These are phyloP conservation scores for Tachystola acroxantha DNA, from an alignment of 2,888 invertebrate genomes.

Conservation along the genomic window DNA sequence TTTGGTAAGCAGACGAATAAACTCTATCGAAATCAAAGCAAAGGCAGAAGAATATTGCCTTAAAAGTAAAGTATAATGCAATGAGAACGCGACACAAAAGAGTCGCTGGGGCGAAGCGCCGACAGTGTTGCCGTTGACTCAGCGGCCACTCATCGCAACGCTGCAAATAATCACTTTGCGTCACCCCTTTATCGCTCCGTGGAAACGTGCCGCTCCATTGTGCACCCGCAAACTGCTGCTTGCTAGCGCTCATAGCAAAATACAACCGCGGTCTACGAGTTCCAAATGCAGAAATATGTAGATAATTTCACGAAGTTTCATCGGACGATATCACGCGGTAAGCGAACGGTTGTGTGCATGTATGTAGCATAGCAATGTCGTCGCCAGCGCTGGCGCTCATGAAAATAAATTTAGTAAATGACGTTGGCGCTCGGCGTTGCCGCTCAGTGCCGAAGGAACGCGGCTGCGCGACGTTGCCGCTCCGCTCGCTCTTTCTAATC, in stretches of 20 bases:
- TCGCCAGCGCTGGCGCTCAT: conserved; percentile 75
- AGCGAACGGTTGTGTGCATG: conserved; percentile 34
- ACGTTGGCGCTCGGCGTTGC: conserved; percentile 71
- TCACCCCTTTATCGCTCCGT: conserved; percentile 68
- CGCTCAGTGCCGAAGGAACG: conserved; percentile 67
- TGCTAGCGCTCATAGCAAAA: conserved; percentile 34
- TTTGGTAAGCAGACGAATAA: too few species aligned
- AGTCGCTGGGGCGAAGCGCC: conserved; percentile 24
- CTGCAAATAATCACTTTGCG: conserved; percentile 76
- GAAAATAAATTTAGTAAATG: conserved; percentile 78
- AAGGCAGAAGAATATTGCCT: conserved; percentile 7
- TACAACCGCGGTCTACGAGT: conserved; percentile 40
- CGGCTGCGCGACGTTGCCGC: conserved; percentile 73
- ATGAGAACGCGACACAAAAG: conserved; percentile 27
- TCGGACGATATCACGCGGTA: conserved; percentile 52
- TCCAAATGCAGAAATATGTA: conserved; percentile 60
- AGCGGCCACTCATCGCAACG: conserved; percentile 71
- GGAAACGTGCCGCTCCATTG: conserved; percentile 61
- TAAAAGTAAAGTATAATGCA: conserved; percentile 18
- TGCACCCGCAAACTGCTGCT: conserved; percentile 30
- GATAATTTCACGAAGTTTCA: conserved; percentile 44
- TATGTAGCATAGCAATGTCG: conserved; percentile 40
- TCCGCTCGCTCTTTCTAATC: conserved; percentile 76
- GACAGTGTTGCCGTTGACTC: conserved; percentile 55
- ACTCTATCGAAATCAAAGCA: neutral